phyloP scores from a whole-genome alignment of 1,140 invertebrate species.

The Neodiprion pinetum region DNA sequence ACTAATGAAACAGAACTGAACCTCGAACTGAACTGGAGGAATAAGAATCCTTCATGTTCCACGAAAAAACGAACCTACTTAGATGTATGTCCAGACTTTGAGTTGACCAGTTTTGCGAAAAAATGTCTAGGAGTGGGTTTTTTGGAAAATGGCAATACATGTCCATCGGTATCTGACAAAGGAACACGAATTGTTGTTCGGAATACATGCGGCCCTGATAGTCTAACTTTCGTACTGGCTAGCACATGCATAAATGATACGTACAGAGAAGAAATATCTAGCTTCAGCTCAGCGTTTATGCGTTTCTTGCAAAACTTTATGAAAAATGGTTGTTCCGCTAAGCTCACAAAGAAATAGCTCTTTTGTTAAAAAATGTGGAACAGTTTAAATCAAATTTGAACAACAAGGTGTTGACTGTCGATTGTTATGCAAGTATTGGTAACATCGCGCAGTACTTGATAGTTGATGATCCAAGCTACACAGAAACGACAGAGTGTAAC shows the following conservation, averaged over 20 bases:
- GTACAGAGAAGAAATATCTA: not conserved
- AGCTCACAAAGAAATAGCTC: too few species aligned
- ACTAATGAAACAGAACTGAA: too few species aligned
- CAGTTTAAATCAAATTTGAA: too few species aligned
- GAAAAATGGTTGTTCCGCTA: not conserved
- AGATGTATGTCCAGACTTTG: not conserved
- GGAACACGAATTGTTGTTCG: not conserved
- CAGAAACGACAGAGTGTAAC: too few species aligned
- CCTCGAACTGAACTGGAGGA: too few species aligned
- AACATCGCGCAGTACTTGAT: too few species aligned
- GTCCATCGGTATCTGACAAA: not conserved
- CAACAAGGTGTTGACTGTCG: too few species aligned
- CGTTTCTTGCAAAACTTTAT: not conserved
- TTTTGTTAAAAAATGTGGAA: too few species aligned
- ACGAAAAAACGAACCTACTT: not conserved
- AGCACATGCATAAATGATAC: slow-evolving; percentile 5
- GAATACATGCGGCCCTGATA: slow-evolving; percentile 10
- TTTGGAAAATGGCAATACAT: not conserved
- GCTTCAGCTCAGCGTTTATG: not conserved
- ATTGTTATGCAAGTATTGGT: too few species aligned
- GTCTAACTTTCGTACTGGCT: not conserved
- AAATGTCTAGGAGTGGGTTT: not conserved
- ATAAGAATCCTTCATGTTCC: too few species aligned
- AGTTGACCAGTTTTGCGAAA: not conserved
- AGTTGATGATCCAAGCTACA: too few species aligned